These are phyloP conservation scores for Heterodera filipjevi DNA, from an alignment of 2,888 invertebrate genomes.

Conservation along the genomic window DNA sequence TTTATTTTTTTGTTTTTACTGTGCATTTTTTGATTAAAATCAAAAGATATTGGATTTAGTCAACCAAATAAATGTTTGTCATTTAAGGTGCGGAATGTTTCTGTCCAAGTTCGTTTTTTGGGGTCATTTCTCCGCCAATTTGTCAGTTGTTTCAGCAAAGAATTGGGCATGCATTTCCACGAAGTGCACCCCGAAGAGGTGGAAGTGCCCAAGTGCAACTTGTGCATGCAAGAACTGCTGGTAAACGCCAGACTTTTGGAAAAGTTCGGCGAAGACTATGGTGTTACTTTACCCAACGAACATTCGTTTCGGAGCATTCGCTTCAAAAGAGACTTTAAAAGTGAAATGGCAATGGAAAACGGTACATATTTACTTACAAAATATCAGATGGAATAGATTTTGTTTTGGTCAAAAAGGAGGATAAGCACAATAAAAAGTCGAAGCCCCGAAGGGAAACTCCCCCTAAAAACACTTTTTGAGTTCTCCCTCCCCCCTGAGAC, in stretches of 20 bases:
- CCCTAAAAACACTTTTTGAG: too few species aligned
- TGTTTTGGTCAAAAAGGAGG: background rate
- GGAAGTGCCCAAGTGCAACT: conserved; percentile 63
- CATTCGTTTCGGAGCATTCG: conserved; percentile 51
- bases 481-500: too few species aligned
- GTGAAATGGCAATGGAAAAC: conserved; percentile 54
- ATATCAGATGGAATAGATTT: background rate
- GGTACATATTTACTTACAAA: conserved; percentile 31
- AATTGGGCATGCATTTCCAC: conserved; percentile 60
- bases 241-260: conserved; percentile 59
- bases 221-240: conserved; percentile 63
- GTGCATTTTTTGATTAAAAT: background rate
- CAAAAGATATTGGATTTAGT: background rate
- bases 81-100: conserved; percentile 59
- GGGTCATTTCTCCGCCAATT: conserved; percentile 32
- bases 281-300: conserved; percentile 60
- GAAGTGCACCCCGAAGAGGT: conserved; percentile 62
- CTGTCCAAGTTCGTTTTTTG: conserved; percentile 47
- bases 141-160: conserved; percentile 45
- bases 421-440: background rate
- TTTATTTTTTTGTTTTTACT: background rate
- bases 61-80: background rate
- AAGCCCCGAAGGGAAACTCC: too few species aligned
- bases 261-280: conserved; percentile 58
- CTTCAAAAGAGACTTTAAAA: conserved; percentile 47